A percentile compares a stretch with the other conserved stretches of the same genome.
Conservation (phyloP, 1,140 invertebrate species). For the Atta texana region DNA sequence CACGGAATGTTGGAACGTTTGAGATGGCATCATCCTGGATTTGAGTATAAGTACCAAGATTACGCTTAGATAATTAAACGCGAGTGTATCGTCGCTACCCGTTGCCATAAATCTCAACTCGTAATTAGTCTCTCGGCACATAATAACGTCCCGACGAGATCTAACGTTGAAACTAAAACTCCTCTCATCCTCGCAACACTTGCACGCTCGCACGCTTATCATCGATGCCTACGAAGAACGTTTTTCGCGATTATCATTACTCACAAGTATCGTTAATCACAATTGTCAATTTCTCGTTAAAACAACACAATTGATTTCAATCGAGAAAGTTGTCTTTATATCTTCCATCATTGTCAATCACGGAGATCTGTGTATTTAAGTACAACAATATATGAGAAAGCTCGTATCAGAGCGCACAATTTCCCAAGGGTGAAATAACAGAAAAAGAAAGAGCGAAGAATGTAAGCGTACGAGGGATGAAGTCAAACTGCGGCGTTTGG, state of each 20-base stretch:
- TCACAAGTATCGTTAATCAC: slow-evolving; percentile 31
- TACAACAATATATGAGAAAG: background rate
- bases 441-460: slow-evolving; percentile 23
- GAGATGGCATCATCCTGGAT: slow-evolving; percentile 55
- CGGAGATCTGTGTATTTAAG: slow-evolving; percentile 1
- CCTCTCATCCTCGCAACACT: slow-evolving; percentile 27
- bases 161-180: slow-evolving; percentile 54
- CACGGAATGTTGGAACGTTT: slow-evolving; percentile 48
- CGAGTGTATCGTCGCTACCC: slow-evolving; percentile 53
- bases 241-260: slow-evolving; percentile 40
- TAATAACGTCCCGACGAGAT: slow-evolving; percentile 50
- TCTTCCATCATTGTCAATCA: slow-evolving; percentile 43
- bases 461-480: background rate
- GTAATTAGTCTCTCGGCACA: slow-evolving; percentile 60
- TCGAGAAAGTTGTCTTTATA: background rate
- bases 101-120: slow-evolving; percentile 63
- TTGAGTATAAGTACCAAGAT: slow-evolving; percentile 56
- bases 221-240: background rate
- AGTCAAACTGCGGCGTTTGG: slow-evolving; percentile 46
- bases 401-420: slow-evolving; percentile 26
- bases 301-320: slow-evolving; percentile 34
- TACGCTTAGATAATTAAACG: slow-evolving; percentile 62
- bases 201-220: slow-evolving; percentile 27
- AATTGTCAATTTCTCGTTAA: slow-evolving; percentile 15
- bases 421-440: slow-evolving; percentile 50